Percentiles rank a stretch among this genome's conserved stretches.
Conservation (phyloP, 2,797 vertebrate species). For the Liasis olivaceus region DNA sequence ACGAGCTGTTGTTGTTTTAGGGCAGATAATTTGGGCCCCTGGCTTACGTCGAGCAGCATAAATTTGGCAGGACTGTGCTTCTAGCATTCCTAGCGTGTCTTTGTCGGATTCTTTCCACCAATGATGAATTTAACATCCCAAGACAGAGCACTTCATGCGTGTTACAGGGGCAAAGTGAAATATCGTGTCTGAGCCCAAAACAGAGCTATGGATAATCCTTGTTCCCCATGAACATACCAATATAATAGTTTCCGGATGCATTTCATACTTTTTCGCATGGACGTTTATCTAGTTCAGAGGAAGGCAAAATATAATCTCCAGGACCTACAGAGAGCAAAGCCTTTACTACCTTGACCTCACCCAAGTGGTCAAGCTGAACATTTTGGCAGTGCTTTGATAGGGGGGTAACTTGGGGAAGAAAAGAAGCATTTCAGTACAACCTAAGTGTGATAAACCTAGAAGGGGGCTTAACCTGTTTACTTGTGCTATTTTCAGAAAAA, state of each 20-base stretch:
- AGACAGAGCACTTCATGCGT: background rate
- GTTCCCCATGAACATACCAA: background rate
- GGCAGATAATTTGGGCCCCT: background rate
- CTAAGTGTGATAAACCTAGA: background rate
- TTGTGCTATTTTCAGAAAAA: background rate
- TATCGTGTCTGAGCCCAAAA: background rate
- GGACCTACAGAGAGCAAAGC: background rate
- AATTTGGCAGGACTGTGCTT: background rate
- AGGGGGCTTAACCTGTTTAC: background rate
- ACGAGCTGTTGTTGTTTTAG: background rate
- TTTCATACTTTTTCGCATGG: background rate
- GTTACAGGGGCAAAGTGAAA: background rate
- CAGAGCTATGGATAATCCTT: background rate
- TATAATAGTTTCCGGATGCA: background rate
- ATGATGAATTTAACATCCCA: background rate
- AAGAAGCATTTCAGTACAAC: background rate
- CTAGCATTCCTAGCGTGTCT: background rate
- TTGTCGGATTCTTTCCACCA: background rate
- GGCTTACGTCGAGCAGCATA: background rate
- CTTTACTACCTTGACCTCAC: background rate
- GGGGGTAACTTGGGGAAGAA: background rate
- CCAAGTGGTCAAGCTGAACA: background rate
- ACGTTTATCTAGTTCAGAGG: background rate
- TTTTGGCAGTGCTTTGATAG: background rate
- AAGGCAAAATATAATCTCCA: background rate